These are phyloP conservation scores for Parnassius orleans DNA, from an alignment of 2,888 invertebrate species.

Conservation along the genomic window DNA sequence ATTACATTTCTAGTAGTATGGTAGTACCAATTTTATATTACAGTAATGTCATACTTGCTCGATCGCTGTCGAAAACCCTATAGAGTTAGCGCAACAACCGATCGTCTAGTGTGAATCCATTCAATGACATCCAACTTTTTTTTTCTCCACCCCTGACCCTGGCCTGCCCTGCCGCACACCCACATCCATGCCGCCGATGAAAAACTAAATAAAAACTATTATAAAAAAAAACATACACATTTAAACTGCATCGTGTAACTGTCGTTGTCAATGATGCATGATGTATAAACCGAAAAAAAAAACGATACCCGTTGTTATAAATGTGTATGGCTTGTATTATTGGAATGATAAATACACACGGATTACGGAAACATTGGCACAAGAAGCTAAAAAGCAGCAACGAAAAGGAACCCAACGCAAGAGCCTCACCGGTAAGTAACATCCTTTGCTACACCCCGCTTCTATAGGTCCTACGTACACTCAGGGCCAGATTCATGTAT, in stretches of 20 bases:
- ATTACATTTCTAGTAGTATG: too few relatives aligned
- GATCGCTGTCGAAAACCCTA: conserved; percentile 45
- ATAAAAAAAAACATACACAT: conserved; percentile 61
- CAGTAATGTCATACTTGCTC: conserved; percentile 43
- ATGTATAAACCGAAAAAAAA: conserved; percentile 55
- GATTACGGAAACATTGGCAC: conserved; percentile 60
- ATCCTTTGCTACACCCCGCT: conserved; percentile 72
- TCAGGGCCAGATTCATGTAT: conserved; percentile 46
- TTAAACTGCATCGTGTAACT: conserved; percentile 72
- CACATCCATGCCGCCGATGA: conserved; percentile 72
- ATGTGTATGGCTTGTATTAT: conserved; percentile 67
- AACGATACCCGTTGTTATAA: conserved; percentile 53
- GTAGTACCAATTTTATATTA: too few relatives aligned
- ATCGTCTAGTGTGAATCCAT: conserved; percentile 65
- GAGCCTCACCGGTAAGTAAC: conserved; percentile 92
- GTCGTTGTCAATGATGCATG: conserved; percentile 73
- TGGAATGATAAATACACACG: conserved; percentile 43
- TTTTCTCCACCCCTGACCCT: conserved; percentile 71
- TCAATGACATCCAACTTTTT: conserved; percentile 79
- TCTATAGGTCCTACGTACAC: conserved; percentile 55
- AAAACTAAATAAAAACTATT: conserved; percentile 44
- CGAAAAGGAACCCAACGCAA: conserved; percentile 86
- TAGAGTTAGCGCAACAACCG: conserved; percentile 66
- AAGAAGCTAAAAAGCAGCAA: conserved; percentile 98
- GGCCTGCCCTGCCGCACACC: conserved; percentile 78